phyloP scores from a whole-genome alignment of 1,140 invertebrate genomes.

The Venustaconcha ellipsiformis region DNA sequence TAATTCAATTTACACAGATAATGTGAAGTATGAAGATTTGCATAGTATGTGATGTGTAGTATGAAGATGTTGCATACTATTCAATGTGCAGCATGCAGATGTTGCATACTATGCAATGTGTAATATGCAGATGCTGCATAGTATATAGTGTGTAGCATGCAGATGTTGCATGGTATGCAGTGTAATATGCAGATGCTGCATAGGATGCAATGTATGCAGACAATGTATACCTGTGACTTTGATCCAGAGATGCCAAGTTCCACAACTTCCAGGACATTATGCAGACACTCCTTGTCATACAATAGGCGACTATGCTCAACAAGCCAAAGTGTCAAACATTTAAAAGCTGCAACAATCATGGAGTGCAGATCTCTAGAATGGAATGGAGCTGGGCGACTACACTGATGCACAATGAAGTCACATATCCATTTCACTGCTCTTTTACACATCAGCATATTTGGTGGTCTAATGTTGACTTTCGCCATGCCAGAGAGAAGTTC shows the following conservation, averaged over 20 bases:
- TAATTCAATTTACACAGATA: too few species aligned
- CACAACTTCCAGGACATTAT: constrained; percentile 94
- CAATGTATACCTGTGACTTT: constrained; percentile 77
- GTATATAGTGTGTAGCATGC: too few species aligned
- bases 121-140: too few species aligned
- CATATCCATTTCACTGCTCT: constrained; percentile 97
- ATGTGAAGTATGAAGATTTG: too few species aligned
- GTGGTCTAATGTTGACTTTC: constrained; percentile 65
- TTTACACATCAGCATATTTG: constrained; percentile 68
- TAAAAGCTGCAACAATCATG: constrained; percentile 75
- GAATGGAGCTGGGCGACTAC: constrained; percentile 91
- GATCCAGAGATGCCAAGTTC: constrained; percentile 98
- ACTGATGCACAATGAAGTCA: constrained; percentile 97
- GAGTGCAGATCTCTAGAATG: constrained; percentile 97
- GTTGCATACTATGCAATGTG: too few species aligned
- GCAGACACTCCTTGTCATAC: constrained; percentile 91
- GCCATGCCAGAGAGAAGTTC: constrained; percentile 92
- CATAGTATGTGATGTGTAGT: too few species aligned
- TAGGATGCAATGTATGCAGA: too few species aligned
- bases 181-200: too few species aligned
- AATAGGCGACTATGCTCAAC: constrained; percentile 88
- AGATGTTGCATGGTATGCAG: too few species aligned
- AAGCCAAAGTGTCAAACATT: constrained; percentile 91
- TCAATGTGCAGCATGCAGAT: too few species aligned
- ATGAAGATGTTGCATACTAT: too few species aligned